These are phyloP conservation scores for Drosophila parabipectinata DNA, from an alignment of 1,140 invertebrate genomes.

Conservation along the genomic window DNA sequence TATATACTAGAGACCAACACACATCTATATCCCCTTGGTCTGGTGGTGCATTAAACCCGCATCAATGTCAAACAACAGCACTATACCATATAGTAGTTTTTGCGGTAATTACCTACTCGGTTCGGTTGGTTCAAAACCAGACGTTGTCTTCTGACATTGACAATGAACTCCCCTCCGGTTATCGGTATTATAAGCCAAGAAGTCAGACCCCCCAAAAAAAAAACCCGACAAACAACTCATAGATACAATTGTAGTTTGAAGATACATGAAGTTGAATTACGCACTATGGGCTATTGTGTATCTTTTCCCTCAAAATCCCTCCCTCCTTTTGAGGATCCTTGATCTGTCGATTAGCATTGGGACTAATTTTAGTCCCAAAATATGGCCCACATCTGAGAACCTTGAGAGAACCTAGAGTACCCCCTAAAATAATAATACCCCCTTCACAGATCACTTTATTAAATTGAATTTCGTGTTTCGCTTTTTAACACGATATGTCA, in stretches of 20 bases:
- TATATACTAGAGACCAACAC: constrained; percentile 3
- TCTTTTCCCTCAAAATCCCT: not conserved
- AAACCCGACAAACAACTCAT: constrained; percentile 30
- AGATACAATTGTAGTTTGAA: constrained; percentile 24
- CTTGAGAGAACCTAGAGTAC: too few relatives aligned
- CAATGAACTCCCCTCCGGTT: constrained; percentile 52
- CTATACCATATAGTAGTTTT: constrained; percentile 15
- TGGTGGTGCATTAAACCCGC: constrained; percentile 70
- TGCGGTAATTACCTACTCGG: constrained; percentile 63
- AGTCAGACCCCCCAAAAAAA: constrained; percentile 17
- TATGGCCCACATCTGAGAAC: too few relatives aligned
- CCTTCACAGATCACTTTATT: constrained; percentile 43
- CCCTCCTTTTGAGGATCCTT: not conserved
- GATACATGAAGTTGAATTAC: constrained; percentile 49
- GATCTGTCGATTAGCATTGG: constrained; percentile 21
- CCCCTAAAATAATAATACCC: not conserved
- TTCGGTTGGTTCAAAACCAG: constrained; percentile 52
- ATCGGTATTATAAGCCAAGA: constrained; percentile 18
- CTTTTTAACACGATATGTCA: constrained; percentile 49
- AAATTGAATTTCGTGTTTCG: constrained; percentile 58
- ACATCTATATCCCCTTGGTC: too few relatives aligned
- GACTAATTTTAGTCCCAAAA: constrained; percentile 11
- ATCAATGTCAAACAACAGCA: constrained; percentile 64
- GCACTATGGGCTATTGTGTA: constrained; percentile 6
- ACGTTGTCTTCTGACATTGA: constrained; percentile 66